These are phyloP conservation scores for Bettongia penicillata DNA, from an alignment of 2,113 vertebrate genomes.

Conservation along the genomic window DNA sequence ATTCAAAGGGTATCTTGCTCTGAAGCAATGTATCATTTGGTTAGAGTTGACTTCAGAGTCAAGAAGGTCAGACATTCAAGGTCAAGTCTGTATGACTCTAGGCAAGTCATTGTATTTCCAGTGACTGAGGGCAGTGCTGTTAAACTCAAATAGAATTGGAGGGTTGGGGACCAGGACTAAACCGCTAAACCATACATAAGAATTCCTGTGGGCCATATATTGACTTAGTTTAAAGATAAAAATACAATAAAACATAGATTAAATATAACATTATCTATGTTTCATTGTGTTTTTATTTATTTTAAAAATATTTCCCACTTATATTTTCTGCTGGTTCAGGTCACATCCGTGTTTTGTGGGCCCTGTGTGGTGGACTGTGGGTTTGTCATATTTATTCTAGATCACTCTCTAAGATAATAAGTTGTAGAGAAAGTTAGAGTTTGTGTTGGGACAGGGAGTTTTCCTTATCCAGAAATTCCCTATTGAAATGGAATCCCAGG, in stretches of 20 bases:
- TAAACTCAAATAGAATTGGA: background rate
- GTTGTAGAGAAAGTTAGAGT: background rate
- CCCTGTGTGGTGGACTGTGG: background rate
- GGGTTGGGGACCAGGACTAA: too few species aligned
- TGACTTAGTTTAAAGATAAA: background rate
- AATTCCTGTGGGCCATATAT: background rate
- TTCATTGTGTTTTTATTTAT: background rate
- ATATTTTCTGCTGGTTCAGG: background rate
- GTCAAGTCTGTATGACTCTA: fast-evolving
- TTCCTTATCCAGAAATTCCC: background rate
- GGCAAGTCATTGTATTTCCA: background rate
- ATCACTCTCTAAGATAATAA: background rate
- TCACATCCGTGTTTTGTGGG: background rate
- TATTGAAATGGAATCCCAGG: background rate
- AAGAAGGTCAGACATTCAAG: background rate
- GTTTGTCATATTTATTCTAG: background rate
- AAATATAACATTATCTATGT: background rate
- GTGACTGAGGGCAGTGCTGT: background rate
- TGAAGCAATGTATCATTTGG: background rate
- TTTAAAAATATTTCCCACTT: background rate
- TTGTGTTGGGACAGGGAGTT: background rate
- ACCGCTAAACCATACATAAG: background rate
- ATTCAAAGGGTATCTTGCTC: background rate
- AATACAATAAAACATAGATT: too few species aligned
- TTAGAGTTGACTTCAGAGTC: background rate